These are phyloP conservation scores for Diarsia rubi DNA, from an alignment of 2,888 invertebrate species.

Conservation along the genomic window DNA sequence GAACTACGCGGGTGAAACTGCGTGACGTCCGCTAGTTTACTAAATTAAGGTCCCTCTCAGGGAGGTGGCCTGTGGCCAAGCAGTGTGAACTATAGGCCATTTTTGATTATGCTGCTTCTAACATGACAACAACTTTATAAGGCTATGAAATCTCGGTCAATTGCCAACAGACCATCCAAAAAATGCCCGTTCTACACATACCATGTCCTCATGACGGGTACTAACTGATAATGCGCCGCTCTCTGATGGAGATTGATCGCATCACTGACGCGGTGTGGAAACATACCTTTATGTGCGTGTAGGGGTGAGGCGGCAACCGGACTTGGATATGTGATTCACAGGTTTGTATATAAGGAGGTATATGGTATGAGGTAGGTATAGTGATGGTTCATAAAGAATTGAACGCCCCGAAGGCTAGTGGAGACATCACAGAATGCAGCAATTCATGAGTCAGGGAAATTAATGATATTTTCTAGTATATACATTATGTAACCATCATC, in stretches of 20 bases:
- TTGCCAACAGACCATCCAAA: neutral
- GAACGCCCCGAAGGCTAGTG: neutral
- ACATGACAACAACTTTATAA: neutral
- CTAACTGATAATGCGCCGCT: slow-evolving; percentile 83
- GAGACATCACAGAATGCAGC: neutral
- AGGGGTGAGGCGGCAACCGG: slow-evolving; percentile 72
- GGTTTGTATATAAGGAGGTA: slow-evolving; percentile 27
- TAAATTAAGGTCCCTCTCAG: neutral
- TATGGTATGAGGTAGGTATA: neutral
- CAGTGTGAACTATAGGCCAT: neutral
- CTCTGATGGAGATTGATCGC: slow-evolving; percentile 88
- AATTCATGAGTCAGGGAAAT: too few relatives aligned
- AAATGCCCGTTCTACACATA: slow-evolving; percentile 69
- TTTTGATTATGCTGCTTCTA: neutral
- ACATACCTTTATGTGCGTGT: slow-evolving; percentile 83
- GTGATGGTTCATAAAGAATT: neutral
- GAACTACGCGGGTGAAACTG: too few relatives aligned
- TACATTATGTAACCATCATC: too few relatives aligned
- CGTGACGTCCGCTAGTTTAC: too few relatives aligned
- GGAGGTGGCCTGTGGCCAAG: neutral
- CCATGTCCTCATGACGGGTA: slow-evolving; percentile 78
- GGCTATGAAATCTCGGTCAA: neutral
- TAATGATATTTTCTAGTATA: too few relatives aligned
- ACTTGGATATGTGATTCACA: slow-evolving; percentile 78
- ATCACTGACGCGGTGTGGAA: slow-evolving; percentile 75